Base-by-base conservation (phyloP, 1,140 invertebrate genomes). In the Camponotus floridanus region DNA sequence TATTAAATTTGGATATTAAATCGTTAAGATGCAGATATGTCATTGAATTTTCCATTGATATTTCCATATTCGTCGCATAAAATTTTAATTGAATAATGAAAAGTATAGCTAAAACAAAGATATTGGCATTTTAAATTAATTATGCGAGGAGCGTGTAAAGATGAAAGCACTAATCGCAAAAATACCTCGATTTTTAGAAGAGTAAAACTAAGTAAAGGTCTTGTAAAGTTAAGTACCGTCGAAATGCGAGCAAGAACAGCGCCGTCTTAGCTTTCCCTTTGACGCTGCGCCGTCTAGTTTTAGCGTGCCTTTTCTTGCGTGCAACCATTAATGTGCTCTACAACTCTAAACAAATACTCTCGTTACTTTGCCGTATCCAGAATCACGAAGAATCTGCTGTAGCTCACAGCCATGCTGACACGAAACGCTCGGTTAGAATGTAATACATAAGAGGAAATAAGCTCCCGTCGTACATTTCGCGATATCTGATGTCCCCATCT, bases 361-460 rank as follows among this genome's bases (percentile, higher is more conserved):
- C 79, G 31, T 83, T 79, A 61, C 55, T 55, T 26, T 11, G 6
- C 51, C 48, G 59, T 33, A 42, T 51, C 45, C 70, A 78, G 74
- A 78, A 78, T 78, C 39, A 31, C 45, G 59, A 36, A 67, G 84
- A 76, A 85, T 83, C 85, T 78, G 48, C 81, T 61, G 67, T 51
- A 51, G 59, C 76, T 74, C 67, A 62, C 55, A 36, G 45, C 42
- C 42, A 76, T 78, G 79, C 84, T 86, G 87, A 86, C 86, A 78
- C 85, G 81, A 76, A 67, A 85, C 65, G 64, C 73, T 26, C 79
- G 31, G 68, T 71, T 79, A 67, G 87, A 91, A 91, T 90, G 89
- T 92, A 91, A 90, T 92, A 89, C 85, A 86, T 87, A 88, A 90
- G 84, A 92, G 88, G 92, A 93, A 93, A 92, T 92, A 93, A 92